Base-by-base conservation (phyloP, 1,140 invertebrate genomes). In the Meloidogyne hapla region DNA sequence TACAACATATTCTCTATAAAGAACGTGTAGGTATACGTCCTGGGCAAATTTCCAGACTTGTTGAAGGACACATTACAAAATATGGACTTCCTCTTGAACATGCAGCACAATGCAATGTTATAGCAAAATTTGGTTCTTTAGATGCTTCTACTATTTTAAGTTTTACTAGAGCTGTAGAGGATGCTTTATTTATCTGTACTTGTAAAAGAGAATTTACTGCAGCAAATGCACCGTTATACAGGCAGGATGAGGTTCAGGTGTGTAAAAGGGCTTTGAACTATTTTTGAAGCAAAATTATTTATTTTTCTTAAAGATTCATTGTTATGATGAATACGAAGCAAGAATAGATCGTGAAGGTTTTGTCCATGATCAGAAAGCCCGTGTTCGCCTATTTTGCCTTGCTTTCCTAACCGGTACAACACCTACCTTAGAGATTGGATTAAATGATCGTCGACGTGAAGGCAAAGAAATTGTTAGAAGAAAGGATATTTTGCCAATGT, bases 1-100 rank as follows among this genome's bases (percentile, higher is more conserved):
- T 99, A 62, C 95, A 98, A 86, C 98, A 98, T 86, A 93, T 98
- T 40, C 96, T 97, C 88, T 99, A 99, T 88, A 97, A 97, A 87
- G 96, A 99, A 88, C 90, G 95, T 33, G 94, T 97, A 0, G 96
- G 96, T 4, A 94, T 99, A 15, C 90, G 95, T 83, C 93, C 95
- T 0, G 96, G 86, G 21, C 87, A 87, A 77, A 88, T 87, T 42
- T 78, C 82, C 38, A 64, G 86, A 21, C 81, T 88, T 18, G 85
- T 87, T 18, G 88, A 96, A 76, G 94, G 94, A 63, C 93, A 96
- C 88, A 94, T 96, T 87, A 94, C 94, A 61, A 96, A 96, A 89
- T 90, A 96, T 25, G 95, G 95, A 23, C 89, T 96, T 88, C 96
- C 96, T 0, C 92, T 99, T 0, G 96, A 99, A 89, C 96, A 99